Conservation (phyloP, 1,140 invertebrate species). For the Trypoxylus dichotomus region DNA sequence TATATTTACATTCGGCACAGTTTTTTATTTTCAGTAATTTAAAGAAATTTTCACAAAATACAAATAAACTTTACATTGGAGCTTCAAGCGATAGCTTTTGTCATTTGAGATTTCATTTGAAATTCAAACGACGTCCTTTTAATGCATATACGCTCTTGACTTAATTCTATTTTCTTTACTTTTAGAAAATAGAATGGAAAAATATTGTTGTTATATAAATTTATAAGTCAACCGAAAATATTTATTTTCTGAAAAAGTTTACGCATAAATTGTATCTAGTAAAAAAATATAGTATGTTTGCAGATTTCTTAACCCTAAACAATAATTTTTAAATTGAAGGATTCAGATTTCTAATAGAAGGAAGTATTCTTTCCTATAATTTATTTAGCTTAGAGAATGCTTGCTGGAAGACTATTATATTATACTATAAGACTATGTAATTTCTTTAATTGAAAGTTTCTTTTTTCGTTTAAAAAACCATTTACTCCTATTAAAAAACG, state of each 20-base stretch:
- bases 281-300: neutral
- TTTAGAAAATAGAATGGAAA: neutral
- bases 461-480: no score
- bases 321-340: no score
- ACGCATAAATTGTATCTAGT: neutral
- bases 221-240: neutral
- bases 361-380: no score
- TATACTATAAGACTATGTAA: no score
- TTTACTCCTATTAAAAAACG: no score
- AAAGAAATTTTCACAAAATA: neutral
- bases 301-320: neutral
- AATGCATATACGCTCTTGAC: neutral
- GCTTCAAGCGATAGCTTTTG: neutral
- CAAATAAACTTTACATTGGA: neutral
- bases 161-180: neutral
- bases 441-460: no score
- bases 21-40: no score
- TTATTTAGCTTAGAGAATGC: no score
- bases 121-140: neutral
- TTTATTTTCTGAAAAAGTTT: neutral
- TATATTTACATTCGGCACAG: no score
- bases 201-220: neutral
- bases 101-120: neutral
- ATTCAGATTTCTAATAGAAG: no score
- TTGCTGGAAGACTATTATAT: no score